phyloP scores from a whole-genome alignment of 2,888 invertebrate genomes.

The Macrosoma leucophasiata region DNA sequence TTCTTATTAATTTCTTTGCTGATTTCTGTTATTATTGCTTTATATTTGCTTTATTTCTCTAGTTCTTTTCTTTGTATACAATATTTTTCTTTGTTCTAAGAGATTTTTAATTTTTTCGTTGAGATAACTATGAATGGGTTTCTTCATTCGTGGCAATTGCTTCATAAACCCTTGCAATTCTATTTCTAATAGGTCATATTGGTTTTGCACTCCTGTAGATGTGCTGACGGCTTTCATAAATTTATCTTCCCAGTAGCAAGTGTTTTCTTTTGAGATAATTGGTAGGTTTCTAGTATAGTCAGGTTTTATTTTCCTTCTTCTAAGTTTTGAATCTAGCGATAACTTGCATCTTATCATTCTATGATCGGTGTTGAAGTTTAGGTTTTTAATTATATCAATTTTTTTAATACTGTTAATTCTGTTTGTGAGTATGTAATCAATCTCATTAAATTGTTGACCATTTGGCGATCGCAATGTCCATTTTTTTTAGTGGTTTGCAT shows the following conservation, averaged over 20 bases:
- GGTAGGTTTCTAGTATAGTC: background rate
- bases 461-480: constrained; percentile 16
- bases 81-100: no score
- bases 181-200: no score
- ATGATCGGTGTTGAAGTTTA: constrained; percentile 8
- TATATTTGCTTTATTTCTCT: background rate
- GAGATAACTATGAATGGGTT: no score
- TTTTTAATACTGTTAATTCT: constrained; percentile 1
- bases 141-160: no score
- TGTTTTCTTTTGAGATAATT: background rate
- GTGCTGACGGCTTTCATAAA: no score
- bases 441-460: constrained; percentile 7
- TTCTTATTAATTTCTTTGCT: no score
- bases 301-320: background rate
- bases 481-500: constrained; percentile 9
- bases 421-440: constrained; percentile 10
- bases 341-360: constrained; percentile 6
- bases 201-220: no score
- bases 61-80: background rate
- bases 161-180: no score
- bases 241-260: no score
- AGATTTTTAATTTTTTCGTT: no score
- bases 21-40: constrained; percentile 1
- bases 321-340: constrained; percentile 1
- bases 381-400: constrained; percentile 8